These are phyloP conservation scores for Cryptocephalus primarius DNA, from an alignment of 2,888 invertebrate genomes.

Conservation along the genomic window DNA sequence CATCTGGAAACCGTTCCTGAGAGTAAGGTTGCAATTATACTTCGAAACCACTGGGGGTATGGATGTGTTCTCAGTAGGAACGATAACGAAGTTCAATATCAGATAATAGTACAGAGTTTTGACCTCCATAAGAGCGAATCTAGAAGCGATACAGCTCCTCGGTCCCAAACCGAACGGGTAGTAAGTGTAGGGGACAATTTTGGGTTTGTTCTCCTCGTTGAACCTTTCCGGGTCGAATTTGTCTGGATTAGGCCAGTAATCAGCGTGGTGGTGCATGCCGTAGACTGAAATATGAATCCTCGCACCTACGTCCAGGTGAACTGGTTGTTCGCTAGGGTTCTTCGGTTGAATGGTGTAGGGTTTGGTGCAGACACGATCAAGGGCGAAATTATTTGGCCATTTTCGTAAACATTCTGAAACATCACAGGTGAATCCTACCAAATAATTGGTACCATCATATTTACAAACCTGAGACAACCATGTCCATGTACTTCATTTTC, in stretches of 20 bases:
- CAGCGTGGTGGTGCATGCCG: constrained; percentile 9
- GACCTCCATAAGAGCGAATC: constrained; percentile 32
- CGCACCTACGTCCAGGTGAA: constrained; percentile 22
- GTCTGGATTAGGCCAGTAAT: neutral
- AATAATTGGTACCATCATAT: constrained; percentile 8
- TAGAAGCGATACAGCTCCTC: constrained; percentile 40
- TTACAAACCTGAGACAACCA: constrained; percentile 19
- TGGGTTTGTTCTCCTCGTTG: constrained; percentile 19
- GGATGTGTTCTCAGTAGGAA: constrained; percentile 20
- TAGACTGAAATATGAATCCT: constrained; percentile 29
- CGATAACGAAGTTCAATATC: constrained; percentile 22
- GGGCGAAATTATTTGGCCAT: constrained; percentile 13
- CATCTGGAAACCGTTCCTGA: constrained; percentile 2
- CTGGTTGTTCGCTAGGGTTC: constrained; percentile 14
- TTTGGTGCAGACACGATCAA: constrained; percentile 41
- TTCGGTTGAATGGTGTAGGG: constrained; percentile 30
- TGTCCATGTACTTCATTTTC: constrained; percentile 43
- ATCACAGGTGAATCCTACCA: constrained; percentile 12
- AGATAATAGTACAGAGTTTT: constrained; percentile 19
- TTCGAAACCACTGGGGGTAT: constrained; percentile 16
- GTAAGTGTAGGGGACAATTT: constrained; percentile 38
- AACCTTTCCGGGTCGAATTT: neutral
- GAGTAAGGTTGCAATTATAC: constrained; percentile 12
- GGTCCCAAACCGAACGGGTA: constrained; percentile 45
- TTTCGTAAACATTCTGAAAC: constrained; percentile 15